A percentile compares a stretch with the other conserved stretches of the same genome.
Conservation (phyloP, 1,140 invertebrate genomes). For the Bombus difficillimus region DNA sequence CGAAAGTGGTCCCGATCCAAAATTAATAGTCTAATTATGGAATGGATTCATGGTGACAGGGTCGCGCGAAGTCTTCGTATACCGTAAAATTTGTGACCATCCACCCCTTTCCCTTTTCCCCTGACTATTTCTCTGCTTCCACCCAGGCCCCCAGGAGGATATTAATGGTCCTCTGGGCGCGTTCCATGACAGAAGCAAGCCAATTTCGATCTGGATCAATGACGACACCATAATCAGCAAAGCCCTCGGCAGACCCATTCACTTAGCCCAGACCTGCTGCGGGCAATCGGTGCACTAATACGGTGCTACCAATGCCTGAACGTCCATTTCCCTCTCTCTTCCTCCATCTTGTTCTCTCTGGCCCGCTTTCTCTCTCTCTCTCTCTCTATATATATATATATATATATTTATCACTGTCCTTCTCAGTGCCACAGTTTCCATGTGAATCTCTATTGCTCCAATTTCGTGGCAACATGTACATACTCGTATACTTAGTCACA, state of each 20-base stretch:
- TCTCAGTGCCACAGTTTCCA: not conserved
- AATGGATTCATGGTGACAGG: slow-evolving; percentile 2
- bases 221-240: slow-evolving; percentile 68
- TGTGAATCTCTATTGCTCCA: slow-evolving; percentile 9
- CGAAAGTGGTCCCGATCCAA: not conserved
- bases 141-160: slow-evolving; percentile 46
- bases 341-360: not conserved
- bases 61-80: not conserved
- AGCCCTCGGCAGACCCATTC: slow-evolving; percentile 66
- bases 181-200: slow-evolving; percentile 66
- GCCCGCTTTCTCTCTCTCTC: not conserved
- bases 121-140: slow-evolving; percentile 13
- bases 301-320: slow-evolving; percentile 40
- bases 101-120: not conserved
- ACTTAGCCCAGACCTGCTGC: slow-evolving; percentile 59
- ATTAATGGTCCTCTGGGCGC: slow-evolving; percentile 65
- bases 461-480: not conserved
- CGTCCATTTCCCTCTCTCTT: not conserved
- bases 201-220: slow-evolving; percentile 70
- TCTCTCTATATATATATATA: no score
- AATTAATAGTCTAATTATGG: slow-evolving; percentile 15
- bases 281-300: slow-evolving; percentile 64
- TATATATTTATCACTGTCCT: slow-evolving; percentile 20
- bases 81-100: slow-evolving; percentile 18
- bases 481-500: not conserved